These are phyloP conservation scores for Scaeva pyrastri DNA, from an alignment of 2,888 invertebrate species.

Conservation along the genomic window DNA sequence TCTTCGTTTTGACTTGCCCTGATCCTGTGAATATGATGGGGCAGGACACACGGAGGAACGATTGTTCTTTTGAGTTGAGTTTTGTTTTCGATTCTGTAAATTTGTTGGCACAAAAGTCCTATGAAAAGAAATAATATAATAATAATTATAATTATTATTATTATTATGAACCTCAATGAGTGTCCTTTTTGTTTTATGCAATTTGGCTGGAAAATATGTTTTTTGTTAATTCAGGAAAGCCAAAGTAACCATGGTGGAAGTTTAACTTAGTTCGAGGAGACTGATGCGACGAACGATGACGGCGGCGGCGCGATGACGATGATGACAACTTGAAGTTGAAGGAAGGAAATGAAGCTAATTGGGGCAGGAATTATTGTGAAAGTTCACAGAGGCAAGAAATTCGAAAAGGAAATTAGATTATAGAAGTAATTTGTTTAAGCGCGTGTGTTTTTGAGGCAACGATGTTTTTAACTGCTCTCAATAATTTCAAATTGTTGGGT, in stretches of 20 bases:
- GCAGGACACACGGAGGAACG: background rate
- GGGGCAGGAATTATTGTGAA: background rate
- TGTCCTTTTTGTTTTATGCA: slow-evolving; percentile 6
- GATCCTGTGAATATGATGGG: background rate
- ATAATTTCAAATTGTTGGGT: background rate
- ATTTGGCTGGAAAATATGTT: slow-evolving; percentile 8
- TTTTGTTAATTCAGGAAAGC: background rate
- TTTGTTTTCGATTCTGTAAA: slow-evolving; percentile 36
- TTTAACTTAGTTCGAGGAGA: no score
- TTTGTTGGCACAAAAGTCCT: slow-evolving; percentile 25
- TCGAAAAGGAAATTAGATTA: background rate
- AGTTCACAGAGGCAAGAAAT: background rate
- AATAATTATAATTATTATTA: background rate
- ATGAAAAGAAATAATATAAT: slow-evolving; percentile 4
- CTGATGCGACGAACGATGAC: no score
- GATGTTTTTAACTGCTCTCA: background rate
- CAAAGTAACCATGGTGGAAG: background rate
- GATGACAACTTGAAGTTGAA: no score
- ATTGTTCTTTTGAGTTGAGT: slow-evolving; percentile 26
- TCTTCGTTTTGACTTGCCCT: slow-evolving; percentile 18
- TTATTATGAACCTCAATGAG: slow-evolving; percentile 28
- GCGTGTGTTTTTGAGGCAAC: background rate
- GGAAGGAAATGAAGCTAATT: slow-evolving; percentile 10
- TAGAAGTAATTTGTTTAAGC: background rate
- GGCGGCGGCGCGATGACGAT: no score